Evolutionary conservation across 2,797 vertebrate species (phyloP).

Genomic region (Alectoris magna): DNA sequence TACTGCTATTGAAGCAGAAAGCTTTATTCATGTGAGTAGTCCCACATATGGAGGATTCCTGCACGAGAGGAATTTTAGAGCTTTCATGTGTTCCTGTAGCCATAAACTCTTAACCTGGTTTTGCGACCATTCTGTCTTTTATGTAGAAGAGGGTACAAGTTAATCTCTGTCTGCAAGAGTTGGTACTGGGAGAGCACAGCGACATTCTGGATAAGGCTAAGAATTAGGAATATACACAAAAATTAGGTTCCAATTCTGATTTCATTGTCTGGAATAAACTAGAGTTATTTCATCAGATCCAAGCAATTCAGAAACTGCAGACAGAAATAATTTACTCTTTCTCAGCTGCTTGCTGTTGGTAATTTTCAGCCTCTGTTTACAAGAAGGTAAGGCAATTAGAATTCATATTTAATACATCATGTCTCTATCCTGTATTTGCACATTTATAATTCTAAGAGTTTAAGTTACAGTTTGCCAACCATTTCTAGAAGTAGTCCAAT

Average conservation of each 20-base stretch:
- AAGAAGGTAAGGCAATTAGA: neutral
- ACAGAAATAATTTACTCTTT: neutral
- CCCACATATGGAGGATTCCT: neutral
- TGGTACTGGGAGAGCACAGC: neutral
- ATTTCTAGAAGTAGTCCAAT: neutral
- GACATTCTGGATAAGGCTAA: neutral
- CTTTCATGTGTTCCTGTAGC: neutral
- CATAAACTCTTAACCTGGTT: neutral
- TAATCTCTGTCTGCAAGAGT: neutral
- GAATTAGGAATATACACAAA: neutral
- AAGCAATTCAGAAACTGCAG: neutral
- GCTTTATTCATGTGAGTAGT: neutral
- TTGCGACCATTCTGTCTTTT: neutral
- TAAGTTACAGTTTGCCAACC: neutral
- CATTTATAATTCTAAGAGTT: neutral
- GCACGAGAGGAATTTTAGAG: neutral
- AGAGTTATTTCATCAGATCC: neutral
- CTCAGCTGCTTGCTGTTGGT: neutral
- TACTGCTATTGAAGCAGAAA: neutral
- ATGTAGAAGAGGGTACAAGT: neutral
- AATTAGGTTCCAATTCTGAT: neutral
- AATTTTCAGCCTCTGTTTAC: neutral
- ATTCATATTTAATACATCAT: neutral
- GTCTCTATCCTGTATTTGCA: neutral
- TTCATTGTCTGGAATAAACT: neutral